phyloP scores from a whole-genome alignment of 1,140 invertebrate species.

The Cotesia glomerata region DNA sequence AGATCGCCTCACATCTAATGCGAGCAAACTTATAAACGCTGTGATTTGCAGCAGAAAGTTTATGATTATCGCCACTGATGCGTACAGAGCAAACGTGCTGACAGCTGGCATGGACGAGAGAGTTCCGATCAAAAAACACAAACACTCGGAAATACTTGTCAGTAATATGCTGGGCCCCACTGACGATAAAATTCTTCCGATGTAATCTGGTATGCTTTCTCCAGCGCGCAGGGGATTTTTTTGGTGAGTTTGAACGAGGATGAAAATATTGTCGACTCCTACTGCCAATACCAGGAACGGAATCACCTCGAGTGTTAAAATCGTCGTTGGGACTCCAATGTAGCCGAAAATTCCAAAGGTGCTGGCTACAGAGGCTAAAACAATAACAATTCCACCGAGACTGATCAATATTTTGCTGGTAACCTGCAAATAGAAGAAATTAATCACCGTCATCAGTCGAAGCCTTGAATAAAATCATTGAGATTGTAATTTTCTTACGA shows the following conservation, averaged over 20 bases:
- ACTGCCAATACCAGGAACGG: constrained; percentile 92
- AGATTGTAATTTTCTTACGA: constrained; percentile 57
- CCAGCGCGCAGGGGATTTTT: constrained; percentile 60
- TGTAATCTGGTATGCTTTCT: constrained; percentile 66
- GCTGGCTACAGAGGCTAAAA: constrained; percentile 79
- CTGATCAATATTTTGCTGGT: constrained; percentile 85
- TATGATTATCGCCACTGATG: constrained; percentile 80
- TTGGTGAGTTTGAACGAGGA: constrained; percentile 77
- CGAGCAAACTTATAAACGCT: constrained; percentile 82
- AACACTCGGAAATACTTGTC: constrained; percentile 81
- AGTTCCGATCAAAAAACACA: constrained; percentile 86
- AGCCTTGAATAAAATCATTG: too few species aligned
- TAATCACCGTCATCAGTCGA: background rate
- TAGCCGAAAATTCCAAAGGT: constrained; percentile 88
- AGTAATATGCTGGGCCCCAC: constrained; percentile 91
- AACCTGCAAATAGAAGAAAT: constrained; percentile 62
- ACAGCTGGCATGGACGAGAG: constrained; percentile 91
- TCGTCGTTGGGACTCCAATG: constrained; percentile 75
- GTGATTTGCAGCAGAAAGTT: constrained; percentile 92
- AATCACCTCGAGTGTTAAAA: constrained; percentile 81
- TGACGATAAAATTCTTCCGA: constrained; percentile 77
- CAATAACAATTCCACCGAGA: constrained; percentile 82
- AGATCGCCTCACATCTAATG: constrained; percentile 77
- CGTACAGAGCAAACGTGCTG: constrained; percentile 88
- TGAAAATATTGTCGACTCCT: constrained; percentile 95